Base-by-base conservation (phyloP, 1,140 invertebrate genomes). In the Bombus fervidus region DNA sequence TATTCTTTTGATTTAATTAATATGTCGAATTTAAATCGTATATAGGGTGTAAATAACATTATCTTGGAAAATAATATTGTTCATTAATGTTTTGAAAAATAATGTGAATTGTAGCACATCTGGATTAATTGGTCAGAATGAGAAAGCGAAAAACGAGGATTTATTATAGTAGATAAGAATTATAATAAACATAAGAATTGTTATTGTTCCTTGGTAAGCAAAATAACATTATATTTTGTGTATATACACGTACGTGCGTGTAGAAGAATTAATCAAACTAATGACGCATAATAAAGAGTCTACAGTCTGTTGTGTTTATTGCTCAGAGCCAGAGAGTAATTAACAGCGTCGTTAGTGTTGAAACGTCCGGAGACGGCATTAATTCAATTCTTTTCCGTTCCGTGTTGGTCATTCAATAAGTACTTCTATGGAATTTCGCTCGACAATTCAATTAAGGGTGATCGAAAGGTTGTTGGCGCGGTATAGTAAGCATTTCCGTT, bases 241-340 rank as follows among this genome's bases (percentile, higher is more conserved):
- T n/a, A 66, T 66, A 53, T 64, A 15, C 1, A 31, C 3, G 62
- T n/a, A 5, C 25, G 4, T 43, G n/a, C 22, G 8, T 57, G n/a
- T 41, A 28, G 12, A 8, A 73, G 41, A 76, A 76, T 84, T 88
- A 81, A 88, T 77, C 15, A 77, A 76, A 69, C 31, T 80, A 81
- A 77, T 47, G 37, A 72, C 37, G 43, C 62, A 25, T 76, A 80
- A 79, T 72, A 80, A 87, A 39, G 81, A 41, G 22, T 59, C 53
- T 31, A 31, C 18, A 8, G 62, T 15, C 34, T 10, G 31, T 41
- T 64, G 25, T 64, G 41, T 18, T 59, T 41, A 43, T 57, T 22
- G 57, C 4, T 4, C 3, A 3, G 15, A 13, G 39, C 25, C 47
- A 5, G 47, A 53, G 47, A 53, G 25, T 57, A 82, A 75, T 82